Conservation (phyloP, 2,888 invertebrate species). For the Idaea aversata region DNA sequence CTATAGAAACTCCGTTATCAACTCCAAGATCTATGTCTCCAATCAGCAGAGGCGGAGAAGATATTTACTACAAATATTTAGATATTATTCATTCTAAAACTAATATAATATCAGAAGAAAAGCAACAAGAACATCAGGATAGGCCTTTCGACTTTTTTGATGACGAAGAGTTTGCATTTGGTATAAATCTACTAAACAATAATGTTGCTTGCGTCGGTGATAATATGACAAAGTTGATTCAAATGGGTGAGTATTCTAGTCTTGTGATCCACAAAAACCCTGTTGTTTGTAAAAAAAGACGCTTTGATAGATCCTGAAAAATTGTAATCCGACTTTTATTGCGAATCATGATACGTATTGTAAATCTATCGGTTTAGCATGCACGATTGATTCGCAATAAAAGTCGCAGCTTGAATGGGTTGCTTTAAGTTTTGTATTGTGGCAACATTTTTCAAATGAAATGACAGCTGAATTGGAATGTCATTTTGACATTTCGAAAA, state of each 20-base stretch:
- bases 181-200: constrained; percentile 66
- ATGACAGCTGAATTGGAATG: background rate
- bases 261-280: background rate
- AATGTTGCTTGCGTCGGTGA: constrained; percentile 73
- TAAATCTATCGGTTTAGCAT: too few species aligned
- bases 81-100: constrained; percentile 63
- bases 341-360: too few species aligned
- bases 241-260: constrained; percentile 55
- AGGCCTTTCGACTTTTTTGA: constrained; percentile 70
- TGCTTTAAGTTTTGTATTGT: too few species aligned
- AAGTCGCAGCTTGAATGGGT: too few species aligned
- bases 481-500: background rate
- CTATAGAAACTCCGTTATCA: background rate
- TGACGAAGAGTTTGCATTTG: constrained; percentile 71
- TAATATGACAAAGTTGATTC: constrained; percentile 66
- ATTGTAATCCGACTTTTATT: too few species aligned
- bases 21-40: constrained; percentile 52
- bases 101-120: constrained; percentile 46
- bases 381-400: too few species aligned
- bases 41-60: constrained; percentile 45
- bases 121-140: constrained; percentile 52
- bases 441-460: background rate
- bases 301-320: too few species aligned
- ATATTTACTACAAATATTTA: constrained; percentile 57
- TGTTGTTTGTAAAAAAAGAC: too few species aligned